These are phyloP conservation scores for Chymomyza procnemis DNA, from an alignment of 2,888 invertebrate species.

Conservation along the genomic window DNA sequence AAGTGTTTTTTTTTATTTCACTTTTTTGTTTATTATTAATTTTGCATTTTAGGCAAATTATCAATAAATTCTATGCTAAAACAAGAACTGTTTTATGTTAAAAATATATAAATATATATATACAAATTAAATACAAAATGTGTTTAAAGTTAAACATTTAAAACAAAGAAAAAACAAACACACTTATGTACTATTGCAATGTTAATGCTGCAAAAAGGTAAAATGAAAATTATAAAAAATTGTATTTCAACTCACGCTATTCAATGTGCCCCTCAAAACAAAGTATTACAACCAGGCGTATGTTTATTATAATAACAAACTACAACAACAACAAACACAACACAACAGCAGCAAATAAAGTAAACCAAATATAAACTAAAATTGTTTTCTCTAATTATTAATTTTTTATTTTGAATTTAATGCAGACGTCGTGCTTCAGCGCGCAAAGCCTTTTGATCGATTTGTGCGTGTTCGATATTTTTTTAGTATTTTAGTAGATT, in stretches of 20 bases:
- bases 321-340: constrained; percentile 37
- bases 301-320: constrained; percentile 12
- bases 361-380: constrained; percentile 53
- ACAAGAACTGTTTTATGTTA: not conserved
- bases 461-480: too few relatives aligned
- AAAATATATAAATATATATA: too few relatives aligned
- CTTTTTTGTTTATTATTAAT: not conserved
- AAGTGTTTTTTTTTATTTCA: too few relatives aligned
- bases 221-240: constrained; percentile 39
- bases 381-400: not conserved
- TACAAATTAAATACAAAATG: not conserved
- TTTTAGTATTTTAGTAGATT: too few relatives aligned
- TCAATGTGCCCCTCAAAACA: constrained; percentile 67
- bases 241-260: constrained; percentile 65
- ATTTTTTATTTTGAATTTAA: too few relatives aligned
- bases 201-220: not conserved
- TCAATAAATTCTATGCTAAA: not conserved
- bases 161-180: constrained; percentile 16
- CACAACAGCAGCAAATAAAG: constrained; percentile 45
- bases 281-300: constrained; percentile 61
- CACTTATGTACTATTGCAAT: not conserved
- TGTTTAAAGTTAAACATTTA: constrained; percentile 20
- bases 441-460: too few relatives aligned
- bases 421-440: too few relatives aligned
- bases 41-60: not conserved